Evolutionary conservation across 1,140 invertebrate species (phyloP), one percentile per base, ranked within the genome.

Genomic region (Augochlora pura): DNA sequence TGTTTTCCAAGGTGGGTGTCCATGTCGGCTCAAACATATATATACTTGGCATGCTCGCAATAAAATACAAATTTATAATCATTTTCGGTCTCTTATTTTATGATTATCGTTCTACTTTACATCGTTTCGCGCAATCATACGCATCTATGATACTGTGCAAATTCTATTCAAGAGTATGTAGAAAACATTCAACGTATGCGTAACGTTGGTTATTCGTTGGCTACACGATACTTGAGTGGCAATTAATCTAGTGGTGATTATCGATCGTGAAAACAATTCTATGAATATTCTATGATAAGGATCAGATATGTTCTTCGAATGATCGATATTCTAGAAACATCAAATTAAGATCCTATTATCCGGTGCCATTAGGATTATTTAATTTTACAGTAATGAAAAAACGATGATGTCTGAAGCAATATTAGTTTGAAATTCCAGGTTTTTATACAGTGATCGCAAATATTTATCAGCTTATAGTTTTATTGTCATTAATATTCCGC

Each of bases 191-290:
- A 12, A 39, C 27, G 46, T 59, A 46, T 52, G 14, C 32, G 8
- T 12, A n/a, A 71, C 18, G 76, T 77, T 67, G 54, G 60, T 60
- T 60, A 71, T 77, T 77, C 54, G 59, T 77, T 71, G 76, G 39
- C 46, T 77, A 69, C 60, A 77, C 25, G 64, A 68, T 59, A 62
- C 25, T 14, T 62, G 46, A 8, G 10, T 62, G 39, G 49, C 21
- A 38, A 18, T 32, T 27, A 42, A 57, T 57, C 18, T n/a, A 21
- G 42, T 18, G 14, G 16, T 21, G 25, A 21, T 5, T 18, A 21
- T 18, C 16, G 5, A 6, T 32, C 27, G 60, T 14, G 60, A 63
- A 32, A 57, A 57, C 18, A 16, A 54, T 57, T 57, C 54, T 9
- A 9, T 16, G 16, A 14, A 52, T 52, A 52, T 52, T 52, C 12